Conservation (phyloP, 2,888 invertebrate genomes). For the Apeira syringaria region DNA sequence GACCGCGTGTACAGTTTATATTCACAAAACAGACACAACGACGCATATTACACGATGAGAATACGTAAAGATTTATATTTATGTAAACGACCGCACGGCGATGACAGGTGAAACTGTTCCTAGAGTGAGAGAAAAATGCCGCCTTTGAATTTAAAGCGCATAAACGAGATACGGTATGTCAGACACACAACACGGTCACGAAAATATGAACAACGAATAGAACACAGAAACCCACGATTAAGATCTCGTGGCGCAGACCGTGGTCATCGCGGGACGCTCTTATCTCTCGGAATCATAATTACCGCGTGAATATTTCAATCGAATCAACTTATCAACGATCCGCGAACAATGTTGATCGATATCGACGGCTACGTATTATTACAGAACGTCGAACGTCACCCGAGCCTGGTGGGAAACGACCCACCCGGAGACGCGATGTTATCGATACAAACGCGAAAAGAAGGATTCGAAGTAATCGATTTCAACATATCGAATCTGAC, state of each 20-base stretch:
- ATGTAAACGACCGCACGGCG: slow-evolving; percentile 59
- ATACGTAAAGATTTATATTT: slow-evolving; percentile 74
- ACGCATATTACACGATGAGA: slow-evolving; percentile 54
- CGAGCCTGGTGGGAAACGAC: slow-evolving; percentile 42
- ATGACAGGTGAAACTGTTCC: slow-evolving; percentile 72
- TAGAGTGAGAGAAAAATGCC: slow-evolving; percentile 59
- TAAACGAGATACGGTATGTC: slow-evolving; percentile 53
- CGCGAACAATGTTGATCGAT: slow-evolving; percentile 71
- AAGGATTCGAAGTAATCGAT: slow-evolving; percentile 70
- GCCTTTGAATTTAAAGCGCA: slow-evolving; percentile 59
- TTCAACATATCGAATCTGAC: slow-evolving; percentile 72
- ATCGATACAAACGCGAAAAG: slow-evolving; percentile 61
- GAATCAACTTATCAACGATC: slow-evolving; percentile 65
- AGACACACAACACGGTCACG: slow-evolving; percentile 50
- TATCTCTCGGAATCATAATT: slow-evolving; percentile 75
- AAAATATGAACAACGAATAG: slow-evolving; percentile 58
- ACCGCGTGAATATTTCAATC: slow-evolving; percentile 78
- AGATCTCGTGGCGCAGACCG: slow-evolving; percentile 45
- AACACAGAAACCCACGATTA: slow-evolving; percentile 48
- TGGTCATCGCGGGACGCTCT: slow-evolving; percentile 50
- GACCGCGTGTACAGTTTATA: slow-evolving; percentile 62
- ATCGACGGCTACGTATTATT: slow-evolving; percentile 64
- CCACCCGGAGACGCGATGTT: slow-evolving; percentile 60
- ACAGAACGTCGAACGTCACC: slow-evolving; percentile 59
- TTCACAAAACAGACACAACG: slow-evolving; percentile 58